Percentiles rank a stretch among this genome's conserved stretches.
Evolutionary conservation across 2,797 vertebrate genomes (phyloP).

Genomic region (Pseudopleuronectes americanus): DNA sequence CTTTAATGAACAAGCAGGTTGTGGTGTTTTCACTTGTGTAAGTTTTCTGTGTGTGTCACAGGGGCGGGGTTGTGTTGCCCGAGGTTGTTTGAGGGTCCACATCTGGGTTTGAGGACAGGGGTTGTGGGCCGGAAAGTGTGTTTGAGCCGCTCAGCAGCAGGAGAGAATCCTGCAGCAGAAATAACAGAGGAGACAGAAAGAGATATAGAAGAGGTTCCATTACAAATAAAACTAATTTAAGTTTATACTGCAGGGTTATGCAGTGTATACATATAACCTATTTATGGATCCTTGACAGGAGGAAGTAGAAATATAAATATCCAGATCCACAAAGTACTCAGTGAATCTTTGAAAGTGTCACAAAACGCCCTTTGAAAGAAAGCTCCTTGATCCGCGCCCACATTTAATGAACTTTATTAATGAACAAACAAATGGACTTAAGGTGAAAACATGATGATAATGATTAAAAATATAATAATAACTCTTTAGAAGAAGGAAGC

Average conservation of each 20-base stretch:
- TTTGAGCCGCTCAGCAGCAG: conserved; percentile 18
- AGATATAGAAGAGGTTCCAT: not conserved
- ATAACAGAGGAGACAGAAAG: not conserved
- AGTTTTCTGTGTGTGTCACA: conserved; percentile 27
- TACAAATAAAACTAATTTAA: not conserved
- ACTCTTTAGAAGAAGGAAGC: too few species aligned
- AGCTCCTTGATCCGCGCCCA: too few species aligned
- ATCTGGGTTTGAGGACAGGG: conserved; percentile 49
- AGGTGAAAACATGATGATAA: too few species aligned
- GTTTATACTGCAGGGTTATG: not conserved
- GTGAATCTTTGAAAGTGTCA: too few species aligned
- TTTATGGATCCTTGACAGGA: too few species aligned
- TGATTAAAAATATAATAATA: too few species aligned
- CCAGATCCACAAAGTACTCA: too few species aligned
- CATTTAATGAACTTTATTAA: too few species aligned
- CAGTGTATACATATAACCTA: not conserved
- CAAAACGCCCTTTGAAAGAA: too few species aligned
- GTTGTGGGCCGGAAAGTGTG: conserved; percentile 39
- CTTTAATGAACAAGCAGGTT: conserved; percentile 67
- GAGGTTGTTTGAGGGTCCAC: conserved; percentile 46
- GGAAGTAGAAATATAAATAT: too few species aligned
- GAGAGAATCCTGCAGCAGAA: not conserved
- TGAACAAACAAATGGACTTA: too few species aligned
- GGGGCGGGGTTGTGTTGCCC: conserved; percentile 30
- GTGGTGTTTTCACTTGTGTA: conserved; percentile 35